Conservation (phyloP, 2,888 invertebrate genomes). For the Drosophila melanosoma region DNA sequence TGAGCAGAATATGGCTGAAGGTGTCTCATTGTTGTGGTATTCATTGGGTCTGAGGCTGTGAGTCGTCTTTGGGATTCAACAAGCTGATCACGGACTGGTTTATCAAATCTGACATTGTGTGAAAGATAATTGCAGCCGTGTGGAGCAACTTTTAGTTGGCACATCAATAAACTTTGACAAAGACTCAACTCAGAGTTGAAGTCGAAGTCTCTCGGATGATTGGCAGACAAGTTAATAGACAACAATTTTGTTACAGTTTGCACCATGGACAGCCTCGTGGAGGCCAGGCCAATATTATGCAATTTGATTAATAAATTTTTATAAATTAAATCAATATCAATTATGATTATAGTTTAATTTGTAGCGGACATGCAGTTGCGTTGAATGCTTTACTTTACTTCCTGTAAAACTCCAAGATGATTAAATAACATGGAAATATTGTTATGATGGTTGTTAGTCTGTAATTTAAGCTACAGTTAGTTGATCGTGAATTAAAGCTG, state of each 20-base stretch:
- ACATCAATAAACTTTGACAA: slow-evolving; percentile 75
- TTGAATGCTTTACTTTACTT: slow-evolving; percentile 41
- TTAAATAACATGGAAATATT: slow-evolving; percentile 65
- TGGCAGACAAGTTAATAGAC: slow-evolving; percentile 25
- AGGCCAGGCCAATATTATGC: slow-evolving; percentile 37
- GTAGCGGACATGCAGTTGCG: slow-evolving; percentile 49
- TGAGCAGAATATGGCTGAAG: slow-evolving; percentile 38
- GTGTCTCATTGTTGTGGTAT: slow-evolving; percentile 44
- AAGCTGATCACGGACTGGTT: slow-evolving; percentile 22
- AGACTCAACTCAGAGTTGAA: slow-evolving; percentile 27
- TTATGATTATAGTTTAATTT: slow-evolving; percentile 56
- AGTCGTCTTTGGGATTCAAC: slow-evolving; percentile 25
- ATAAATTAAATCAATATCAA: slow-evolving; percentile 54
- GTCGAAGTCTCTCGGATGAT: slow-evolving; percentile 12
- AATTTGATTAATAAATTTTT: slow-evolving; percentile 27
- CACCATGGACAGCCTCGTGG: slow-evolving; percentile 18
- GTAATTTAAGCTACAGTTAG: slow-evolving; percentile 52
- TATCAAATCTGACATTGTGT: slow-evolving; percentile 23
- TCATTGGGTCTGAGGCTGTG: slow-evolving; percentile 19
- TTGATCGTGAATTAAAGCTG: slow-evolving; percentile 47
- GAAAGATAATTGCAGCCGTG: slow-evolving; percentile 39
- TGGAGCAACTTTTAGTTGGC: slow-evolving; percentile 54
- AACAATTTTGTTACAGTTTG: slow-evolving; percentile 57
- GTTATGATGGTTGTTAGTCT: background rate
- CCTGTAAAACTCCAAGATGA: slow-evolving; percentile 46